phyloP scores from a whole-genome alignment of 1,140 invertebrate genomes.

The Drosophila melanica region DNA sequence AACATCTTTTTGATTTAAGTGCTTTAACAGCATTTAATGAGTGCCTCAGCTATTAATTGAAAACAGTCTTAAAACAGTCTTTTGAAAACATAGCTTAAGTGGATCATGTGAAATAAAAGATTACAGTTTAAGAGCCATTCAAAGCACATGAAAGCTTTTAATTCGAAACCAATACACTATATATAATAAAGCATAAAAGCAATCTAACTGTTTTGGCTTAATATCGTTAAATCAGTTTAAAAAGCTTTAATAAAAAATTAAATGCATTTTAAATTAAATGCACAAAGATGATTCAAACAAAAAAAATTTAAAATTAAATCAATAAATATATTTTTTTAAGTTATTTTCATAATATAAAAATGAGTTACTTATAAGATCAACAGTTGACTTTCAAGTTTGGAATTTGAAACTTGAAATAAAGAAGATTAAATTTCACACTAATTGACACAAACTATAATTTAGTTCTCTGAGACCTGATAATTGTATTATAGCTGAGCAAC shows the following conservation, averaged over 20 bases:
- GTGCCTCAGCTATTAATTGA: not conserved
- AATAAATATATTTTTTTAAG: too few relatives aligned
- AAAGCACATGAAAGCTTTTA: too few relatives aligned
- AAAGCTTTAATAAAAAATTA: not conserved
- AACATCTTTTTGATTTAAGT: not conserved
- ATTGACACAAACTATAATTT: conserved; percentile 4
- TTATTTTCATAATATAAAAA: not conserved
- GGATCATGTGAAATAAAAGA: too few relatives aligned
- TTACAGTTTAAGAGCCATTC: too few relatives aligned
- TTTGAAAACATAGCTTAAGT: too few relatives aligned
- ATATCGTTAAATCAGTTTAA: not conserved
- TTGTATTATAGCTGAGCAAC: not conserved
- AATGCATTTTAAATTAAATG: too few relatives aligned
- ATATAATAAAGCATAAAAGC: too few relatives aligned
- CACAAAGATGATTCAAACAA: too few relatives aligned
- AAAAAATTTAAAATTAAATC: not conserved
- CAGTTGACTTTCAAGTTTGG: not conserved
- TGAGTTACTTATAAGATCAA: not conserved
- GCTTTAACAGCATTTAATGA: conserved; percentile 8
- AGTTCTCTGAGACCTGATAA: not conserved
- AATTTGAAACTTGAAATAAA: not conserved
- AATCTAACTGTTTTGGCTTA: too few relatives aligned
- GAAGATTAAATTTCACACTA: not conserved
- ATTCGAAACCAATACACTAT: too few relatives aligned
- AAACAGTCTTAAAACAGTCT: not conserved